These are phyloP conservation scores for Formicarius rufipectus DNA, from an alignment of 2,113 vertebrate species.

Conservation along the genomic window DNA sequence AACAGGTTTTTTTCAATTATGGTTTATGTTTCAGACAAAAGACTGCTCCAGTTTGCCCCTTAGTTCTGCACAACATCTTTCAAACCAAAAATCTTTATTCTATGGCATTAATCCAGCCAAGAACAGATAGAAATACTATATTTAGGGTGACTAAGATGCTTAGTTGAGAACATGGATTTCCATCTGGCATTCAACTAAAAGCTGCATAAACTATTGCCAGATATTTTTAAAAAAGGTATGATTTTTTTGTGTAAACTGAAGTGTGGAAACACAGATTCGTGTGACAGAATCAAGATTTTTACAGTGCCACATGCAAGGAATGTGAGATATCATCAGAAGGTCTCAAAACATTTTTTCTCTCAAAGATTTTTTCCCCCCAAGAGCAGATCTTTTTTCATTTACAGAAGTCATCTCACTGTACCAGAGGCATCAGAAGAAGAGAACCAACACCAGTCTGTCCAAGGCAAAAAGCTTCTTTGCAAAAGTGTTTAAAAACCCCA, in stretches of 20 bases:
- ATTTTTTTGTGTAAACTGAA: conserved; percentile 38
- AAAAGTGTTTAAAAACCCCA: background rate
- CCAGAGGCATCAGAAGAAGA: background rate
- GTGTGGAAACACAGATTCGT: background rate
- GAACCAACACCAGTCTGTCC: background rate
- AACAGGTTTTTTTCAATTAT: background rate
- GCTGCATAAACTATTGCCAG: conserved; percentile 33
- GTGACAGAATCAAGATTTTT: conserved; percentile 32
- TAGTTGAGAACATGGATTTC: conserved; percentile 48
- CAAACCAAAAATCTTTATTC: conserved; percentile 38
- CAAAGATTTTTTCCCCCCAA: background rate
- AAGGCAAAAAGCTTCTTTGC: background rate
- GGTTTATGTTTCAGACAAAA: background rate
- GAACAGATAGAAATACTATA: conserved; percentile 57
- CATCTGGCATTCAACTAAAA: conserved; percentile 49
- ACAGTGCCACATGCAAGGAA: background rate
- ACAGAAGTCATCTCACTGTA: background rate
- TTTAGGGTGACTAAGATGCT: conserved; percentile 59
- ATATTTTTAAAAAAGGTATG: conserved; percentile 7
- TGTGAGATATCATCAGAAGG: background rate
- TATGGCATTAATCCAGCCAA: conserved; percentile 41
- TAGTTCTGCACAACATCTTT: background rate
- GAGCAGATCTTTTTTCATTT: background rate
- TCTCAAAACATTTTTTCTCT: background rate
- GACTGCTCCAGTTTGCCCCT: background rate